These are phyloP conservation scores for Aphidoletes aphidimyza DNA, from an alignment of 2,888 invertebrate species.

Conservation along the genomic window DNA sequence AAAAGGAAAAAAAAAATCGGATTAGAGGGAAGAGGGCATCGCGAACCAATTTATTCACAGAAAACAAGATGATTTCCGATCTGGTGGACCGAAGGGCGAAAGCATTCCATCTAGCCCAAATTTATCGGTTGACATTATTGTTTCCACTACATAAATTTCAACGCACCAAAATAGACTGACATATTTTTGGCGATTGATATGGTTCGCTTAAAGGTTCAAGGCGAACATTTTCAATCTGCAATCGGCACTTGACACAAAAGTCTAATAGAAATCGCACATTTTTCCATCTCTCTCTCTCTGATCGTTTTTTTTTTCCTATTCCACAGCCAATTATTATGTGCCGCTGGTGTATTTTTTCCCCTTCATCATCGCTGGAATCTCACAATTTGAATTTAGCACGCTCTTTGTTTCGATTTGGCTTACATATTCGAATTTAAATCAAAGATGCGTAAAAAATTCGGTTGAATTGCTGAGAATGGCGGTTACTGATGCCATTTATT, in stretches of 20 bases:
- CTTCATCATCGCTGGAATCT: not conserved
- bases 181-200: not conserved
- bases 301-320: no score
- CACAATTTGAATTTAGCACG: no score
- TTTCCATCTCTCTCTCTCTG: no score
- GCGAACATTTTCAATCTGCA: no score
- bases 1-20: not conserved
- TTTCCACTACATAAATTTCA: constrained; percentile 47
- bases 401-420: not conserved
- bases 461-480: not conserved
- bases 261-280: no score
- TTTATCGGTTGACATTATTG: constrained; percentile 12
- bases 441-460: constrained; percentile 44
- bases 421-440: not conserved
- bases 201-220: no score
- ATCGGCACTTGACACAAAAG: no score
- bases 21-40: not conserved
- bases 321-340: no score
- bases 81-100: not conserved
- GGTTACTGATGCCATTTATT: constrained; percentile 47
- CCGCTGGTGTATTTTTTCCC: not conserved
- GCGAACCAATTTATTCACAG: not conserved
- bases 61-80: not conserved
- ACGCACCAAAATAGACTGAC: not conserved
- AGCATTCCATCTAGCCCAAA: not conserved